Percentiles rank a stretch among this genome's conserved stretches.
These are phyloP conservation scores for Hydractinia symbiolongicarpus DNA, from an alignment of 30 jellyfish, hydroid and myxozoan genomes.

Conservation along the genomic window DNA sequence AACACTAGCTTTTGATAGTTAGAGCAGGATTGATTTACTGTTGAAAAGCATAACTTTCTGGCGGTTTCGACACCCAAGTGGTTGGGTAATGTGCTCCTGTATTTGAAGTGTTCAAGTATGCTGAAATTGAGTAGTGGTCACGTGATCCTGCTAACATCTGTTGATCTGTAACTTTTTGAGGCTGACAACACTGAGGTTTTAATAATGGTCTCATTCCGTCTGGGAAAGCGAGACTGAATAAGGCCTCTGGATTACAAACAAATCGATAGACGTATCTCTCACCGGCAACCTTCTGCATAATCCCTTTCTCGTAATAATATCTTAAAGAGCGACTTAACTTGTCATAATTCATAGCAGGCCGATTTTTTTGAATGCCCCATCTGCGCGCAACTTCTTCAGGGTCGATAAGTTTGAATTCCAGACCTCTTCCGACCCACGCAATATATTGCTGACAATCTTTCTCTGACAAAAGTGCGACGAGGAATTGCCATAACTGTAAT, in stretches of 20 bases:
- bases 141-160: constrained; percentile 57
- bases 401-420: constrained; percentile 88
- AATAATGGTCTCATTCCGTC: constrained; percentile 93
- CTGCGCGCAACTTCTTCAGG: constrained; percentile 99
- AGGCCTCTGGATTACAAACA: constrained; percentile 94
- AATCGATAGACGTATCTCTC: constrained; percentile 92
- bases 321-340: constrained; percentile 90
- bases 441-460: constrained; percentile 93
- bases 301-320: constrained; percentile 93
- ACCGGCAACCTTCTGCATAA: constrained; percentile 98
- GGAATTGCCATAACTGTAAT: constrained; percentile 94
- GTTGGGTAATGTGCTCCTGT: not conserved
- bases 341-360: constrained; percentile 99
- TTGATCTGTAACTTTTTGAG: constrained; percentile 83
- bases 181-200: constrained; percentile 96
- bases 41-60: not conserved
- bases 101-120: constrained; percentile 34
- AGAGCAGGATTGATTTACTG: not conserved
- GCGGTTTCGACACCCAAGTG: constrained; percentile 3
- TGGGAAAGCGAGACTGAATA: constrained; percentile 82
- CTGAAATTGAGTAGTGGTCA: constrained; percentile 53
- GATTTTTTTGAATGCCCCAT: constrained; percentile 97
- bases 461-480: constrained; percentile 91
- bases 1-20: not conserved
- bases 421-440: constrained; percentile 96